Base-by-base conservation (phyloP, 2,888 invertebrate genomes). In the Mesorhabditis spiculigera region DNA sequence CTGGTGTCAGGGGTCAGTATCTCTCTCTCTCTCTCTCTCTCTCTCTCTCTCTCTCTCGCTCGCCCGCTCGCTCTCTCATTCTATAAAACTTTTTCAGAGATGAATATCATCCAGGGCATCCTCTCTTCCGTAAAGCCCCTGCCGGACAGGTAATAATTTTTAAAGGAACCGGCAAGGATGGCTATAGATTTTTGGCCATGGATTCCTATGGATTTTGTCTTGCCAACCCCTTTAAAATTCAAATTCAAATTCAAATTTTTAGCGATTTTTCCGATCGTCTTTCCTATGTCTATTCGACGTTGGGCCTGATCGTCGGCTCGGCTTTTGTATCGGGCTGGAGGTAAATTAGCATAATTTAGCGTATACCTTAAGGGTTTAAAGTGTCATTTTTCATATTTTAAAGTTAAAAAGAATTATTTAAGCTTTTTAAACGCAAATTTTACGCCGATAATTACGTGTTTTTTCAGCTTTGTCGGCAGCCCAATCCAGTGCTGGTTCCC, bases 401-500 rank as follows among this genome's bases (percentile, higher is more conserved):
- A 28, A 28, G 28, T 28, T 28, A 28, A 28, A 28, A 28, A 28
- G 28, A 28, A 28, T 28, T 28, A 28, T 28, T 1, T 28, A 28
- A 28, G 3, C 3, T 28, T 28, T 28, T 63, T 68, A 63, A 68
- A 65, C 4, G 41, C 1, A 63, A 63, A 28, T 63, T 13, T 28
- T 28, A 63, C 45, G 42, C 2, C 50, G 0, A 5, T 13, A 43
- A 67, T 43, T 41, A 67, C 50, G 28, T 73, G 8, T 67, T 50
- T 43, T 74, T 82, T 71, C 73, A 84, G 81, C 66, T 88, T 88
- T 84, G 87, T 88, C 50, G 88, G 88, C 45, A 87, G 87, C 74
- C 88, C 88, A 50, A 88, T 88, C 72, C 87, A 87, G 77, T 88
- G 88, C 82, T 89, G 89, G 89, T 88, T 88, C 74, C 88, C 88